A percentile compares a stretch with the other conserved stretches of the same genome.
Evolutionary conservation across 1,140 invertebrate species (phyloP).

Genomic region (Copidosoma floridanum): DNA sequence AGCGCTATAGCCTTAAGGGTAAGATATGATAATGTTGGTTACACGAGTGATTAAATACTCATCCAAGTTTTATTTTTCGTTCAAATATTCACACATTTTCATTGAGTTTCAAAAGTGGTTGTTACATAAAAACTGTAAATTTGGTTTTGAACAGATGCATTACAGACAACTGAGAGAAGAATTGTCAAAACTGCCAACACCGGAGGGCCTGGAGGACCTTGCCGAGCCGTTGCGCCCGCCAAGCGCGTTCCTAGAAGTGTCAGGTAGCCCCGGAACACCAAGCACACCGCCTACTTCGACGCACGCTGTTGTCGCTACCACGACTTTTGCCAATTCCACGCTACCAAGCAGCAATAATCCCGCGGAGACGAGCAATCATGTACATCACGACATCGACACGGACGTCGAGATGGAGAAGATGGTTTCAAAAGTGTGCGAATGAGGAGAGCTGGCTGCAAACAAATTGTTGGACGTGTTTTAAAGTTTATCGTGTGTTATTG

Average conservation of each 20-base stretch:
- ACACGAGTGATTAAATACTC: no score
- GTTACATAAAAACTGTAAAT: constrained; percentile 2
- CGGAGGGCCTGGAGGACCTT: constrained; percentile 69
- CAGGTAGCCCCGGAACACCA: constrained; percentile 42
- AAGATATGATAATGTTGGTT: no score
- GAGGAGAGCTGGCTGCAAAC: constrained; percentile 47
- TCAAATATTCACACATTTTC: no score
- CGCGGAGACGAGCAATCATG: constrained; percentile 45
- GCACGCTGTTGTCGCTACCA: constrained; percentile 28
- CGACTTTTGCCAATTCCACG: constrained; percentile 32
- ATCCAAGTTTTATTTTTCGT: no score
- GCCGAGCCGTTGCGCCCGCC: constrained; percentile 62
- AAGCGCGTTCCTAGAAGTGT: constrained; percentile 46
- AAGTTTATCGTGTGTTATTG: constrained; percentile 56
- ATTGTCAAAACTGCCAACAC: constrained; percentile 74
- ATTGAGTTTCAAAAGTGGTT: no score
- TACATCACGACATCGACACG: constrained; percentile 59
- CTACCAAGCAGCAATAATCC: constrained; percentile 32
- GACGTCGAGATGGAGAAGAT: constrained; percentile 75
- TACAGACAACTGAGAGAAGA: constrained; percentile 78
- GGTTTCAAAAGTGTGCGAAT: constrained; percentile 70
- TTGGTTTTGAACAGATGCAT: constrained; percentile 71
- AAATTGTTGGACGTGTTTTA: constrained; percentile 57
- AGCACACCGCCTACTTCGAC: constrained; percentile 43
- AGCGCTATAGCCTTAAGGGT: constrained; percentile 77